These are phyloP conservation scores for Rhaphigaster nebulosa DNA, from an alignment of 2,888 invertebrate genomes.

Conservation along the genomic window DNA sequence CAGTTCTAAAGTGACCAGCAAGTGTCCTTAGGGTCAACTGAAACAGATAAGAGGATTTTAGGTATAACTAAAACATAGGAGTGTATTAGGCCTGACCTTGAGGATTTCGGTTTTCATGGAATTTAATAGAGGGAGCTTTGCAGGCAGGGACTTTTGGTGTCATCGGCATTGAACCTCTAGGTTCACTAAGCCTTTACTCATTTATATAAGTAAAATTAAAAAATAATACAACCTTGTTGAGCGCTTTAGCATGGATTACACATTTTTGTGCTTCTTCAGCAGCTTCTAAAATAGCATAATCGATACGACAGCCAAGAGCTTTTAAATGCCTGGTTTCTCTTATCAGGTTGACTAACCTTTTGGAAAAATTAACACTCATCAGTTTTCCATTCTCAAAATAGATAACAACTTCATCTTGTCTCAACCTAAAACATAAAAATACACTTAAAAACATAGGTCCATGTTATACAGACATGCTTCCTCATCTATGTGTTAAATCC, in stretches of 20 bases:
- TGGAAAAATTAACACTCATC: constrained; percentile 93
- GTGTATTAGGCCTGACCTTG: no score
- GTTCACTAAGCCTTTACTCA: background rate
- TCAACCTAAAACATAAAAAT: constrained; percentile 69
- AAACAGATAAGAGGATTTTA: no score
- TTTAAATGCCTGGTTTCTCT: constrained; percentile 90
- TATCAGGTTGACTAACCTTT: constrained; percentile 85
- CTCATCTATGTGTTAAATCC: background rate
- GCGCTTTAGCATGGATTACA: constrained; percentile 84
- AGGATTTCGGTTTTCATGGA: no score
- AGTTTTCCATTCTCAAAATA: constrained; percentile 81
- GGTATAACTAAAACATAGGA: no score
- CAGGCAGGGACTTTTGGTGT: no score
- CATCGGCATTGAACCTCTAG: background rate
- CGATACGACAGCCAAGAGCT: constrained; percentile 83
- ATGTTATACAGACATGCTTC: constrained; percentile 32
- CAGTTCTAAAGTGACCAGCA: no score
- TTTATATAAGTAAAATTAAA: background rate
- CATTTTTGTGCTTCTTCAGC: constrained; percentile 83
- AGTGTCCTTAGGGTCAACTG: no score
- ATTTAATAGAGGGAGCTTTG: no score
- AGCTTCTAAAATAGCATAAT: constrained; percentile 80
- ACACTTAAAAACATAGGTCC: background rate
- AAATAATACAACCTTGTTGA: constrained; percentile 81
- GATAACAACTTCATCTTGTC: constrained; percentile 82